Conservation (phyloP, 2,888 invertebrate species). For the Helicoverpa assulta region DNA sequence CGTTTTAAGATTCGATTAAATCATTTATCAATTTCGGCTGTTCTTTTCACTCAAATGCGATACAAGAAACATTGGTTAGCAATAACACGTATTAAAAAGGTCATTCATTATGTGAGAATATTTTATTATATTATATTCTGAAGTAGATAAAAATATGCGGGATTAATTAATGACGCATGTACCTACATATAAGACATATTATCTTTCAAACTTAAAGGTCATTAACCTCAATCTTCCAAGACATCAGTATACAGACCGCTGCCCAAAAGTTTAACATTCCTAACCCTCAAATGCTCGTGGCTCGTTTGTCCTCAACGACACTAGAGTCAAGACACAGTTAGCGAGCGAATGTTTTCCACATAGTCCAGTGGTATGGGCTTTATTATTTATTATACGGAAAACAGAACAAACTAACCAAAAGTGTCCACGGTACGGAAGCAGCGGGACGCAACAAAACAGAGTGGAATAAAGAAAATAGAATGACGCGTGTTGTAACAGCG, state of each 20-base stretch:
- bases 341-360: conserved; percentile 58
- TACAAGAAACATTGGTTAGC: neutral
- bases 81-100: neutral
- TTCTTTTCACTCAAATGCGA: conserved; percentile 13
- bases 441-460: conserved; percentile 86
- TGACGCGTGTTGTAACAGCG: conserved; percentile 78
- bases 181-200: neutral
- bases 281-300: conserved; percentile 58
- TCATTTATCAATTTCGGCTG: conserved; percentile 57
- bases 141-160: neutral
- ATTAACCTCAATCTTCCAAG: conserved; percentile 3
- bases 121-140: neutral
- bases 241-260: conserved; percentile 21
- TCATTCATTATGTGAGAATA: neutral
- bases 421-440: conserved; percentile 88
- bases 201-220: conserved; percentile 11
- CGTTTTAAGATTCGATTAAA: conserved; percentile 55
- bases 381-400: conserved; percentile 89
- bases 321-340: conserved; percentile 61
- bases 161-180: neutral
- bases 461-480: conserved; percentile 85
- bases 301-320: conserved; percentile 54
- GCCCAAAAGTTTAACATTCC: conserved; percentile 57
- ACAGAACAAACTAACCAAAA: conserved; percentile 89
- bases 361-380: conserved; percentile 73